Base-by-base conservation (phyloP, 2,888 invertebrate genomes). In the Elegia similella region DNA sequence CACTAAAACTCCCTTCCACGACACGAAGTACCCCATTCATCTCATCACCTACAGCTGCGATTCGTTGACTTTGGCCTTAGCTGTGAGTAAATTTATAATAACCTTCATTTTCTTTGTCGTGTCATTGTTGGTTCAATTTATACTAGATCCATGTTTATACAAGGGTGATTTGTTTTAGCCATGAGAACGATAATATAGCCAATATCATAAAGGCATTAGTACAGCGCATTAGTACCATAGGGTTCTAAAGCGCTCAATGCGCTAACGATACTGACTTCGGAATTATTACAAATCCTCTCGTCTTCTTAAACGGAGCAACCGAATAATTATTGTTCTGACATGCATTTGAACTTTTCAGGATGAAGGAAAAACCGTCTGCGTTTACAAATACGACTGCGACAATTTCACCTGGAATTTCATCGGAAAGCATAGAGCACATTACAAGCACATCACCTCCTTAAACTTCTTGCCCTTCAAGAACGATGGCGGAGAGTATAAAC, bases 381-480 rank as follows among this genome's bases (percentile, higher is more conserved):
- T 94, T 3, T 87, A 92, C 67, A 82, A 83, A 61, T 92, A 87
- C 62, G 70, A 83, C 60, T 81, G 84, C 13, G 62, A 73, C 0
- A 65, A 60, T 0, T 74, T 77, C 6, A 48, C 63, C 6, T 95
- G 94, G 94, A 62, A 65, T 0, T 92, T 92, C 61, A 59, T 93
- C 23, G 95, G 94, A 10, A 95, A 94, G 75, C 92, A 93, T 62
- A 84, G 93, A 50, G 88, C 93, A 0, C 95, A 95, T 74, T 93
- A 92, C 66, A 92, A 92, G 60, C 83, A 90, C 0, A 91, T 95
- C 42, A 86, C 82, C 0, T 86, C 93, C 30, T 74, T 95, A 1
- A 78, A 93, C 62, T 95, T 95, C 70, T 76, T 92, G 5, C 81
- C 90, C 0, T 66, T 76, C n/a, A 80, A 79, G 61, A 80, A 80